Evolutionary conservation across 2,888 invertebrate species (phyloP), one percentile per base, ranked within the genome.

Genomic region (Lampropteryx suffumata): DNA sequence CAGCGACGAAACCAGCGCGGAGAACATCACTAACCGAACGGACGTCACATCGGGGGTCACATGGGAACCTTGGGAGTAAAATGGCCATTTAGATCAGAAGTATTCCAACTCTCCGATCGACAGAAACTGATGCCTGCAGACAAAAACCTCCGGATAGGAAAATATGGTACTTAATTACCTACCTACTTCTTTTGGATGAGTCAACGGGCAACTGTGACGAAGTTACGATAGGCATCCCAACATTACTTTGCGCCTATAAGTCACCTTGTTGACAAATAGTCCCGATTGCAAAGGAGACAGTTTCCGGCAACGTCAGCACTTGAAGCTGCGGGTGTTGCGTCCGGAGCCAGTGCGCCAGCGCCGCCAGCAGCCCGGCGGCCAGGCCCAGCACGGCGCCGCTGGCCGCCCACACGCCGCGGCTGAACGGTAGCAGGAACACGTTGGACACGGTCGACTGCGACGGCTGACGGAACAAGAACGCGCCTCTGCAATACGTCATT

Each of bases 391-490:
- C 73, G 10, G 61, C 67, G 11, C 60, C 73, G 46, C 65, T 48
- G 11, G 80, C 84, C 13, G 82, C 64, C 93, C 93, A 93, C 59
- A 93, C 93, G 53, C 90, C 89, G 50, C 72, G 63, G 57, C 86
- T 84, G 74, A 93, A 93, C 41, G 93, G 93, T 72, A 92, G 76
- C 35, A 91, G 67, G 72, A 92, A 93, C 57, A 93, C 92, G 71
- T 93, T 93, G 28, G 87, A 82, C 28, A 93, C 92, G 0, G 92
- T 89, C 0, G 93, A 92, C 10, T 92, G 84, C 1, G 92, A 79
- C 1, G 93, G 93, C 70, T 93, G 93, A 0, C 92, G 91, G 73
- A 93, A 93, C 68, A 93, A 84, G 47, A 93, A 89, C 2, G 91
- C 86, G 0, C 91, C 88, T 14, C 93, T 91, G 67, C 66, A 71